These are phyloP conservation scores for Steinernema carpocapsae DNA, from an alignment of 2,888 invertebrate genomes.

Conservation along the genomic window DNA sequence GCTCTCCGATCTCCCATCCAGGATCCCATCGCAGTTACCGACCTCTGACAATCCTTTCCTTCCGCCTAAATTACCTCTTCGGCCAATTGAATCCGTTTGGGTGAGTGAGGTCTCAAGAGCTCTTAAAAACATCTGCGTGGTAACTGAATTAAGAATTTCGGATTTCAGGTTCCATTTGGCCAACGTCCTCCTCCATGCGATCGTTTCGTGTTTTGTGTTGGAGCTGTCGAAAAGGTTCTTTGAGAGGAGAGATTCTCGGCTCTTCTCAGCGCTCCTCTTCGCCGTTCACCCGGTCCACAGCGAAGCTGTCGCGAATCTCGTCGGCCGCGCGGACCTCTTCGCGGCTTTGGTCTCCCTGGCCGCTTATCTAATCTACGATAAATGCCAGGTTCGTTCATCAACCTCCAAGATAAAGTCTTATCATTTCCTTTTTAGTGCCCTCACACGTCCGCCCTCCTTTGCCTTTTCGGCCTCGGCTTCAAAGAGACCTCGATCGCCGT, in stretches of 20 bases:
- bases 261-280: conserved; percentile 82
- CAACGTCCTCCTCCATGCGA: conserved; percentile 84
- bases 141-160: background rate
- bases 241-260: conserved; percentile 74
- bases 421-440: too few relatives aligned
- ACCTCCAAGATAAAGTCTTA: too few relatives aligned
- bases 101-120: conserved; percentile 38
- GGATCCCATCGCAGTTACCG: conserved; percentile 97
- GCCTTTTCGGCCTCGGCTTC: conserved; percentile 36
- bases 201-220: conserved; percentile 83
- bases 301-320: conserved; percentile 81
- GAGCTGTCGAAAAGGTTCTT: conserved; percentile 76
- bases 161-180: conserved; percentile 80
- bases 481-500: conserved; percentile 38
- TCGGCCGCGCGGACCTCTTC: conserved; percentile 90
- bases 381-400: background rate
- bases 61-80: conserved; percentile 82
- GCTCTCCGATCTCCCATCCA: conserved; percentile 86
- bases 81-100: conserved; percentile 69
- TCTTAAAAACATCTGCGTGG: conserved; percentile 14
- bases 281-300: conserved; percentile 94
- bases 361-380: conserved; percentile 34
- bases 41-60: conserved; percentile 86
- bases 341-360: conserved; percentile 83
- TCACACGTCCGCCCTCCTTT: background rate